These are phyloP conservation scores for Nemopilema nomurai DNA, from an alignment of 30 jellyfish, hydroid and myxozoan species.

Conservation along the genomic window DNA sequence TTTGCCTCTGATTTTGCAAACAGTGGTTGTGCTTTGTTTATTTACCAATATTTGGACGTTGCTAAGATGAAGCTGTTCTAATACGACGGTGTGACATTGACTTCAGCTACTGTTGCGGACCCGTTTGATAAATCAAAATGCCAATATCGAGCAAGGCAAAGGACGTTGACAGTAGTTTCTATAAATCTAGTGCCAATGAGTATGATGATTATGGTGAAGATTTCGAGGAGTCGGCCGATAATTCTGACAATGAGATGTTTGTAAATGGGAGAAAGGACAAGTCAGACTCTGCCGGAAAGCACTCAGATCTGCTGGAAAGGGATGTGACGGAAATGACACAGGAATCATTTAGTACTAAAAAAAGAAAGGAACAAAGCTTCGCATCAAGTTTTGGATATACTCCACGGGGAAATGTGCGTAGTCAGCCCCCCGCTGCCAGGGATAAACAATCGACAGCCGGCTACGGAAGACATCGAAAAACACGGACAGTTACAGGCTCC, in stretches of 20 bases:
- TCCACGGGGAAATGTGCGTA: background rate
- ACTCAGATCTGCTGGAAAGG: background rate
- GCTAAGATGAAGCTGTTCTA: background rate
- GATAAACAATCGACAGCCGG: background rate
- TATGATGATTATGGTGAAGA: constrained; percentile 62
- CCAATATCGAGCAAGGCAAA: constrained; percentile 27
- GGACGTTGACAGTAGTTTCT: constrained; percentile 21
- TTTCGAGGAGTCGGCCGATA: constrained; percentile 51
- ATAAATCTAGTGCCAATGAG: constrained; percentile 11
- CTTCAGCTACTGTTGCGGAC: background rate
- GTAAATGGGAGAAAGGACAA: background rate
- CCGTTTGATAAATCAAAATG: constrained; percentile 2
- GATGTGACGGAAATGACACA: constrained; percentile 5
- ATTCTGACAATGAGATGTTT: constrained; percentile 24
- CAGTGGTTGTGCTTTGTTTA: background rate
- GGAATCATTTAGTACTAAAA: background rate
- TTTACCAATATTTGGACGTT: background rate
- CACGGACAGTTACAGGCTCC: background rate
- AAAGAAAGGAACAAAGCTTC: constrained; percentile 16
- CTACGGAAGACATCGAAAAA: background rate
- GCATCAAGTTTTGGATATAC: constrained; percentile 1
- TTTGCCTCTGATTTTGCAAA: background rate
- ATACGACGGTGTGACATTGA: background rate
- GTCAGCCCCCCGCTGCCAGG: background rate
- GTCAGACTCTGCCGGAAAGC: background rate